Evolutionary conservation across 2,888 invertebrate genomes (phyloP).

Genomic region (Dolomedes plantarius): DNA sequence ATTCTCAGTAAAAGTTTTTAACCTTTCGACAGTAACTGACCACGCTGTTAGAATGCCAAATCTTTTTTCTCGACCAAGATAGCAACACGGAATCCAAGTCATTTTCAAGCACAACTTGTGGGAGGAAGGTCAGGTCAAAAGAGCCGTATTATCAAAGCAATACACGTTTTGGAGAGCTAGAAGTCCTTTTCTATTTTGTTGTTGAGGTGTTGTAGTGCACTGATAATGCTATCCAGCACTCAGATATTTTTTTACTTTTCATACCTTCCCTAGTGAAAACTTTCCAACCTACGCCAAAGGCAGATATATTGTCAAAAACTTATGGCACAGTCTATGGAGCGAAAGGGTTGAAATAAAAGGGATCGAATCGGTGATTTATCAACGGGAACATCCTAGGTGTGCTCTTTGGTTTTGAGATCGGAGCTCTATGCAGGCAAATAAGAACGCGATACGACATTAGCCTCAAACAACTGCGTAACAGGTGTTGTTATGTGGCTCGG

Average conservation of each 20-base stretch:
- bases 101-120: constrained; percentile 62
- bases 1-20: constrained; percentile 39
- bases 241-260: neutral
- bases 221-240: constrained; percentile 29
- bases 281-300: neutral
- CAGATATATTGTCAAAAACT: neutral
- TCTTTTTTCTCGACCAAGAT: constrained; percentile 30
- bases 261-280: neutral
- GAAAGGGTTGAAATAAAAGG: neutral
- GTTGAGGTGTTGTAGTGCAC: constrained; percentile 34
- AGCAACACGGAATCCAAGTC: constrained; percentile 43
- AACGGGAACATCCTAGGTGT: too few species aligned
- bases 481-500: too few species aligned
- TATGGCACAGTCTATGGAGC: neutral
- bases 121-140: constrained; percentile 57
- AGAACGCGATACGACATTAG: too few species aligned
- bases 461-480: too few species aligned
- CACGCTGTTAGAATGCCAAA: constrained; percentile 58
- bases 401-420: too few species aligned
- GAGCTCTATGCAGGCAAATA: too few species aligned
- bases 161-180: constrained; percentile 34
- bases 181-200: constrained; percentile 30
- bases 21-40: constrained; percentile 44
- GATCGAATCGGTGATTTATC: too few species aligned
- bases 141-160: constrained; percentile 36